Evolutionary conservation across 1,140 invertebrate genomes (phyloP).

Genomic region (Sinonovacula constricta): DNA sequence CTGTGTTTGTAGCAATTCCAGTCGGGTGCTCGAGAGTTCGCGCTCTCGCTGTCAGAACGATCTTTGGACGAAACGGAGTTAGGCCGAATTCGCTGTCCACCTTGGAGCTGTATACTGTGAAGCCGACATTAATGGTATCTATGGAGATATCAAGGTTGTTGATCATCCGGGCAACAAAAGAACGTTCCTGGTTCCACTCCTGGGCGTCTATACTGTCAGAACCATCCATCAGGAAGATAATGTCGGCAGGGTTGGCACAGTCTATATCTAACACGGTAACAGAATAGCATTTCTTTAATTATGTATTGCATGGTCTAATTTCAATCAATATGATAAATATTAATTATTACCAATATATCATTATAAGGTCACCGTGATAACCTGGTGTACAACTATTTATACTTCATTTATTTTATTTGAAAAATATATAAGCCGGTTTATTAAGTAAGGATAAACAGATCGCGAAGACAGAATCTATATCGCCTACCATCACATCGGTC

Average conservation of each 20-base stretch:
- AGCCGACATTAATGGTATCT: conserved; percentile 65
- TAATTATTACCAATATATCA: too few species aligned
- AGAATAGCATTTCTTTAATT: too few species aligned
- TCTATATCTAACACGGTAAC: conserved; percentile 19
- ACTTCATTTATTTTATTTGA: too few species aligned
- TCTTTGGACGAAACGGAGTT: conserved; percentile 58
- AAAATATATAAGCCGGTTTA: too few species aligned
- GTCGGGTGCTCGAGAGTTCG: conserved; percentile 61
- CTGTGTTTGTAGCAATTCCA: conserved; percentile 67
- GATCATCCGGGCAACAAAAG: conserved; percentile 68
- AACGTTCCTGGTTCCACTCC: conserved; percentile 66
- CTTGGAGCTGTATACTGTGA: conserved; percentile 69
- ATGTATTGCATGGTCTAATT: too few species aligned
- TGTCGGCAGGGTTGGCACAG: conserved; percentile 62
- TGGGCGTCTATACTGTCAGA: conserved; percentile 64
- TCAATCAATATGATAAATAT: too few species aligned
- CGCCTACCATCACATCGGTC: too few species aligned
- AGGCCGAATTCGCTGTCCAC: conserved; percentile 62
- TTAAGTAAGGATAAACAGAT: too few species aligned
- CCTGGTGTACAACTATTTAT: too few species aligned
- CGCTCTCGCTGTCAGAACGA: conserved; percentile 53
- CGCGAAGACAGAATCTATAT: too few species aligned
- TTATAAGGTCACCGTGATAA: too few species aligned
- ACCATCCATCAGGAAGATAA: conserved; percentile 68
- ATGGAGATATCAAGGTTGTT: conserved; percentile 61